Evolutionary conservation across 2,797 vertebrate genomes (phyloP).

Genomic region (Alauda arvensis): DNA sequence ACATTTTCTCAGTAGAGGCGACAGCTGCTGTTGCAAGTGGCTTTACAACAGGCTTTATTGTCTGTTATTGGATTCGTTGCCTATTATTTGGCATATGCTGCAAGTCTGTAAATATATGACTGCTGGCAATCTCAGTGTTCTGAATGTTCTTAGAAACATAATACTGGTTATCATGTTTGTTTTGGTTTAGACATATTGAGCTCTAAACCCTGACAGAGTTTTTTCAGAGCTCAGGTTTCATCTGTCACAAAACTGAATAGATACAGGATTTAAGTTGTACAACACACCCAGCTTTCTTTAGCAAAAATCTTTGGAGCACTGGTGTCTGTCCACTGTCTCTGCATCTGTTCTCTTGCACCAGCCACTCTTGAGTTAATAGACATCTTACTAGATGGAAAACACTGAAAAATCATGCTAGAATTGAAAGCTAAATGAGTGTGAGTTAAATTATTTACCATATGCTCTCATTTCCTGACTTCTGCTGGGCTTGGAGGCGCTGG

Average conservation of each 20-base stretch:
- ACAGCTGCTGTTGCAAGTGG: background rate
- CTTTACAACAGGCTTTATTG: background rate
- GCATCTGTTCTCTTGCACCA: background rate
- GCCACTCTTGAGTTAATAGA: constrained; percentile 3
- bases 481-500: constrained; percentile 8
- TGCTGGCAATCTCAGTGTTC: background rate
- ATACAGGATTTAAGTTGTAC: background rate
- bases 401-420: constrained; percentile 1
- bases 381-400: background rate
- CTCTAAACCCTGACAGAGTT: background rate
- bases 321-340: background rate
- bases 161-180: background rate
- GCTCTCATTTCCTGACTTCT: constrained; percentile 58
- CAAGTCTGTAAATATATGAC: background rate
- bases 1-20: background rate
- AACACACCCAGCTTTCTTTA: background rate
- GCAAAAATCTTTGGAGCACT: background rate
- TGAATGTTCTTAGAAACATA: background rate
- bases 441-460: constrained; percentile 54
- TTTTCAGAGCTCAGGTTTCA: background rate
- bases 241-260: background rate
- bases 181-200: background rate
- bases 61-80: background rate
- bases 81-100: background rate
- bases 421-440: constrained; percentile 6